phyloP scores from a whole-genome alignment of 2,888 invertebrate genomes.

The Aphodius granarius region DNA sequence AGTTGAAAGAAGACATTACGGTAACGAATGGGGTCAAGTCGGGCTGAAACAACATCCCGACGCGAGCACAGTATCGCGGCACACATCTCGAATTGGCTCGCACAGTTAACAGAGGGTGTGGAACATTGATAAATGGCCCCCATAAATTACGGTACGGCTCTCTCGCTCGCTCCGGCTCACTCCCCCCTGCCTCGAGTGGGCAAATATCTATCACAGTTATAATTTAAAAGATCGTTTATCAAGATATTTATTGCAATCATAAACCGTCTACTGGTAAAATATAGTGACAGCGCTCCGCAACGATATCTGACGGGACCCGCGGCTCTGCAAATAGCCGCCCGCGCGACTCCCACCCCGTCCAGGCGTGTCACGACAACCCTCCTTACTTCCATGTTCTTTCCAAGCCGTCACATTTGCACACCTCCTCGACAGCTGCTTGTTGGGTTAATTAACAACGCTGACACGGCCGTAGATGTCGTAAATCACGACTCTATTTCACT shows the following conservation, averaged over 20 bases:
- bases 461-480: background rate
- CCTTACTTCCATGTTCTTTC: background rate
- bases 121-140: constrained; percentile 56
- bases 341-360: background rate
- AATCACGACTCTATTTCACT: background rate
- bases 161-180: constrained; percentile 41
- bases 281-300: constrained; percentile 45
- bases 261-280: constrained; percentile 50
- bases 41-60: constrained; percentile 54
- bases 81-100: constrained; percentile 63
- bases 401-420: background rate
- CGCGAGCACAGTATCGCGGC: constrained; percentile 50
- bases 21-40: constrained; percentile 55
- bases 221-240: constrained; percentile 57
- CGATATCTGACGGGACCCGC: constrained; percentile 29
- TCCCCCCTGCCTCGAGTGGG: constrained; percentile 55
- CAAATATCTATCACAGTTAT: constrained; percentile 57
- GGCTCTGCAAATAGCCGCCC: background rate
- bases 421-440: background rate
- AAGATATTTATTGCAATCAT: constrained; percentile 56
- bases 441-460: background rate
- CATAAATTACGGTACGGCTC: constrained; percentile 51
- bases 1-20: constrained; percentile 56
- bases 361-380: background rate
- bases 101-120: constrained; percentile 57